Conservation (phyloP, 2,797 vertebrate species). For the Micromesistius poutassou region DNA sequence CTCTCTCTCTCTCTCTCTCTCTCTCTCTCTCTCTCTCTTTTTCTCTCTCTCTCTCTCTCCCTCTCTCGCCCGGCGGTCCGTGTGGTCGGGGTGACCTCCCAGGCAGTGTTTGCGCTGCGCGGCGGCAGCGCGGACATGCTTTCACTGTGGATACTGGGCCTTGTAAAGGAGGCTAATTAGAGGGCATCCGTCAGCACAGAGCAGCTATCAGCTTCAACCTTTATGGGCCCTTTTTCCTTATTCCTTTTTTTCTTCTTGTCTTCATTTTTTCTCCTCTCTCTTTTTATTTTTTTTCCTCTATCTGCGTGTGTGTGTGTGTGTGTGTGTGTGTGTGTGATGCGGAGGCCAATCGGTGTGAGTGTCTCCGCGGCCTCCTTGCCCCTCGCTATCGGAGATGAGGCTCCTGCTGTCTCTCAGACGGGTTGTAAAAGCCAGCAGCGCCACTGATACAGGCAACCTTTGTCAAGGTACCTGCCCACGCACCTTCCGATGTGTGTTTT, state of each 20-base stretch:
- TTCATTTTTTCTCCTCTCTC: constrained; percentile 9
- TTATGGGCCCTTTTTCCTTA: constrained; percentile 30
- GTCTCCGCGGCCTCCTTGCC: constrained; percentile 40
- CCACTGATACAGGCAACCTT: constrained; percentile 19
- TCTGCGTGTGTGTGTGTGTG: constrained; percentile 24
- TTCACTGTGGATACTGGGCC: constrained; percentile 55
- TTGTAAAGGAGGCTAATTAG: constrained; percentile 68
- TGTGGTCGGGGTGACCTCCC: constrained; percentile 53
- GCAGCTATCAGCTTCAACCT: constrained; percentile 66
- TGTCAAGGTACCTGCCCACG: constrained; percentile 42
- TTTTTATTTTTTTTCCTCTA: constrained; percentile 54
- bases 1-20: constrained; percentile 9
- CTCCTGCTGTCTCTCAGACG: constrained; percentile 37
- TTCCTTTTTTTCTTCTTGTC: no score
- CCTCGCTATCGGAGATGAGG: constrained; percentile 47
- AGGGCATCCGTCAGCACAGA: constrained; percentile 63
- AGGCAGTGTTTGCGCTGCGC: constrained; percentile 52
- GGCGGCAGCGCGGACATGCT: constrained; percentile 41
- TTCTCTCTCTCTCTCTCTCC: no score
- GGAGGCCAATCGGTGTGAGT: constrained; percentile 36
- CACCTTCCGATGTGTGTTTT: constrained; percentile 23
- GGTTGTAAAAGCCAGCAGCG: constrained; percentile 57
- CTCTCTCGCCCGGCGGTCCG: constrained; percentile 23
- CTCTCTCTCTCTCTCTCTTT: constrained; percentile 1
- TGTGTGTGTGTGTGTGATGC: no score